Conservation (phyloP, 1,140 invertebrate genomes). For the Bombus vancouverensis region DNA sequence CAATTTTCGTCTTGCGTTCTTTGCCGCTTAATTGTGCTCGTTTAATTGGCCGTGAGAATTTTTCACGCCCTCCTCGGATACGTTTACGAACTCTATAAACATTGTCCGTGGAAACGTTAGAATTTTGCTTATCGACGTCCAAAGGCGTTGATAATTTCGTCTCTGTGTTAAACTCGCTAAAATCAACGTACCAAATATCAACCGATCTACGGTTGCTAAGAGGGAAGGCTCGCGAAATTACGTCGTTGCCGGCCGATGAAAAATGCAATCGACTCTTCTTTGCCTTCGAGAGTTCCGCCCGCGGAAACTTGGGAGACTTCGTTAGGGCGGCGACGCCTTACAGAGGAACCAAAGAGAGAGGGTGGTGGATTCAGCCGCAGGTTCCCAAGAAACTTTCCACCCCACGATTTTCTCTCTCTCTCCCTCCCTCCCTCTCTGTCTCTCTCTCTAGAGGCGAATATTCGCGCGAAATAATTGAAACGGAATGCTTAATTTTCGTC, state of each 20-base stretch:
- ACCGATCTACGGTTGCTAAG: too few species aligned
- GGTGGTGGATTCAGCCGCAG: constrained; percentile 29
- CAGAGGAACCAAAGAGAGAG: not conserved
- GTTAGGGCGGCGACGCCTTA: constrained; percentile 43
- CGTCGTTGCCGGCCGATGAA: constrained; percentile 40
- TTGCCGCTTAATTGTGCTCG: constrained; percentile 7
- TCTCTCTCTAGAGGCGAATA: constrained; percentile 34
- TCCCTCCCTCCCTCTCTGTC: not conserved
- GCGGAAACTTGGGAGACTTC: constrained; percentile 57
- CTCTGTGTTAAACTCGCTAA: too few species aligned
- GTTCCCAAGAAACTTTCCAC: constrained; percentile 49
- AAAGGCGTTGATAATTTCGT: not conserved
- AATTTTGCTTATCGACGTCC: not conserved
- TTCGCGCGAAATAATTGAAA: constrained; percentile 67
- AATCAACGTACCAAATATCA: too few species aligned
- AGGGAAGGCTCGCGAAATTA: too few species aligned
- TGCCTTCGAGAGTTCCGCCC: constrained; percentile 40
- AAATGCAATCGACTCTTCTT: constrained; percentile 49
- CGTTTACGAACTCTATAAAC: not conserved
- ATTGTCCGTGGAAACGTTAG: not conserved
- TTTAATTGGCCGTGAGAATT: constrained; percentile 23
- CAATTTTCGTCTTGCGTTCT: constrained; percentile 11
- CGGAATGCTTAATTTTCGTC: constrained; percentile 58
- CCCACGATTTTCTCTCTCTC: not conserved
- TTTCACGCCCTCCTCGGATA: constrained; percentile 2